Conservation (phyloP, 2,797 vertebrate species). For the Gymnoscopelus braueri region DNA sequence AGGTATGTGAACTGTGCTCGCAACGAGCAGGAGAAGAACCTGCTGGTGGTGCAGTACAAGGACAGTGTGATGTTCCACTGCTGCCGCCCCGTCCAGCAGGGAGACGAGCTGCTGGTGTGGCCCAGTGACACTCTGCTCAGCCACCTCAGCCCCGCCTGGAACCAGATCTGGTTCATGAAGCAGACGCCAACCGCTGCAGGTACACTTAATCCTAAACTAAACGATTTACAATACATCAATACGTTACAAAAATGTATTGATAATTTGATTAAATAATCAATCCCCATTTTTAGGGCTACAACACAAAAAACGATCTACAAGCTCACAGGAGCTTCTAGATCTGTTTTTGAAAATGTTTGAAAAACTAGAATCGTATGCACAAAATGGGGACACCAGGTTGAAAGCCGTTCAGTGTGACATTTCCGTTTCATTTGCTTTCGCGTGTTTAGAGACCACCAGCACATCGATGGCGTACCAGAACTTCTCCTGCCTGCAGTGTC, state of each 20-base stretch:
- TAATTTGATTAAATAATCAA: no score
- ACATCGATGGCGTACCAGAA: constrained; percentile 41
- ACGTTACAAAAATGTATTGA: no score
- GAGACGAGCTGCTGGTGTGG: constrained; percentile 94
- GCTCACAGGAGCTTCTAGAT: no score
- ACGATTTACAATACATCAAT: no score
- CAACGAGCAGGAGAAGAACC: constrained; percentile 89
- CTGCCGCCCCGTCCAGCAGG: constrained; percentile 86
- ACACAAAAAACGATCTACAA: no score
- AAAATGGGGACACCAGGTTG: no score
- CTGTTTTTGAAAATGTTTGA: no score
- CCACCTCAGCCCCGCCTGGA: constrained; percentile 71
- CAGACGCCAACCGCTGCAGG: constrained; percentile 47
- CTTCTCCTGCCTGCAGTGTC: constrained; percentile 74
- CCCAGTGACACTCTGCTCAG: constrained; percentile 86
- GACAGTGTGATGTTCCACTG: constrained; percentile 93
- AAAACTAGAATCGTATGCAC: no score
- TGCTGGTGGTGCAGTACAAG: constrained; percentile 93
- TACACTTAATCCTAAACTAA: no score
- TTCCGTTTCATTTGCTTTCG: not conserved
- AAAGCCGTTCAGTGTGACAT: no score
- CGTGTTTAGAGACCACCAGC: constrained; percentile 49
- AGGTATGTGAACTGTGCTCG: constrained; percentile 93
- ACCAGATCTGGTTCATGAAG: constrained; percentile 74
- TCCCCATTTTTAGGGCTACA: no score